These are phyloP conservation scores for Labroides dimidiatus DNA, from an alignment of 2,797 vertebrate species.

Conservation along the genomic window DNA sequence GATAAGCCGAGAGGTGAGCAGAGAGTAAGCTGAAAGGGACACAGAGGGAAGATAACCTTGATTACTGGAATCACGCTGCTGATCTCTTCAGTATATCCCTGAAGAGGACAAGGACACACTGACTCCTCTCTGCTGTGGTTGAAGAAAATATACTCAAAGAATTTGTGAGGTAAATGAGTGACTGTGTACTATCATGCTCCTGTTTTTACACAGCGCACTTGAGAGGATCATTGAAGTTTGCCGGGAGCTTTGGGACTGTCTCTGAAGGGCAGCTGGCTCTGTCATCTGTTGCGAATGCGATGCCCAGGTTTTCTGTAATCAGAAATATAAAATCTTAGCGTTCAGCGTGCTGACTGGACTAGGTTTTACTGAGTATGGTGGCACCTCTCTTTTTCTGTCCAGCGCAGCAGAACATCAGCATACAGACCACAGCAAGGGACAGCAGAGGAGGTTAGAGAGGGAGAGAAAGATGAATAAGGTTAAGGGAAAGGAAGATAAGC, in stretches of 20 bases:
- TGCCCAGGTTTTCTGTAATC: constrained; percentile 50
- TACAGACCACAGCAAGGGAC: constrained; percentile 54
- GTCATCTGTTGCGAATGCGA: constrained; percentile 36
- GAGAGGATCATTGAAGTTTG: constrained; percentile 62
- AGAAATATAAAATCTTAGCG: constrained; percentile 62
- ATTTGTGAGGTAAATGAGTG: constrained; percentile 52
- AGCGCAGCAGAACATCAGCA: constrained; percentile 60
- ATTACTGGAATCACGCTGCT: constrained; percentile 56
- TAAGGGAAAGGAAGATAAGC: constrained; percentile 67
- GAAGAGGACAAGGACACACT: constrained; percentile 45
- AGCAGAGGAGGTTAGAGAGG: constrained; percentile 50
- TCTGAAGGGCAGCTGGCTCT: constrained; percentile 63
- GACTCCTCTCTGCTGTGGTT: constrained; percentile 19
- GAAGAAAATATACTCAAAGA: constrained; percentile 39
- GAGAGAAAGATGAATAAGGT: constrained; percentile 72
- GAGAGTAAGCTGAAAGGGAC: constrained; percentile 44
- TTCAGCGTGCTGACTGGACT: constrained; percentile 56
- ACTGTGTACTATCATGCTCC: constrained; percentile 57
- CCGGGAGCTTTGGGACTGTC: constrained; percentile 42
- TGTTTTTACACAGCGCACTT: constrained; percentile 63
- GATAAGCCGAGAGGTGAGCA: constrained; percentile 47
- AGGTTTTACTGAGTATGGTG: constrained; percentile 48
- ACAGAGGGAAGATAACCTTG: constrained; percentile 64
- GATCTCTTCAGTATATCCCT: constrained; percentile 53
- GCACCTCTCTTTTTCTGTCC: constrained; percentile 59